Evolutionary conservation across 53 echinoderm and acorn worm species (phyloP), one percentile per base, ranked within the genome.

Genomic region (Paracentrotus lividus): DNA sequence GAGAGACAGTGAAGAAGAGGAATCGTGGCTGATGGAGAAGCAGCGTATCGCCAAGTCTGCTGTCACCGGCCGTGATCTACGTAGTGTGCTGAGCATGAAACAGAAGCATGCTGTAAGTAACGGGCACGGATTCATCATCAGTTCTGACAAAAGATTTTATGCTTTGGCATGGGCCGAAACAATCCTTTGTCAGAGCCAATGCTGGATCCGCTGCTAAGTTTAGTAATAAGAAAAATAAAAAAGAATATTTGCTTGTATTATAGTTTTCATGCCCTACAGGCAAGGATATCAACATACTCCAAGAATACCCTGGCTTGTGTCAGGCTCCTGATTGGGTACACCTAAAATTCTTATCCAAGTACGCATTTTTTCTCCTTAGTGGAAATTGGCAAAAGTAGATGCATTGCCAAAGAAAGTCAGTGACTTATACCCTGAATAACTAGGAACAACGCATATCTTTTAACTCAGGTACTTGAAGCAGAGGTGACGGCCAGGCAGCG

Each of bases 11-110:
- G 98, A 98, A 27, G 98, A 98, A 94, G 96, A 96, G 55, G 98
- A 97, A 23, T 96, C 96, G 6, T 98, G 98, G 98, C 42, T 98
- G 93, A 93, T 94, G 93, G 98, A 98, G 96, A 98, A 98, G 85
- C 98, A 98, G 84, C 93, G 98, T 88, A 96, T 98, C 27, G 97
- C 98, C 44, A 98, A 97, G 76, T 98, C 98, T 13, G 95, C 96
- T 88, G 96, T 98, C 56, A 97, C 98, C 0, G 98, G 98, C 2
- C 91, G 97, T n/a, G 98, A 98, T 90, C 94, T 97, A 42, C 92
- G 95, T 34, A 95, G 95, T 85, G 98, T 97, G 59, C 94, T 97
- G 38, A 96, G 93, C 66, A 95, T 96, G 38, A 94, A 95, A 84
- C 97, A 98, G 92, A 98, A 98, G 54, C 98, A 98, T 84, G 86